Percentiles rank a stretch among this genome's conserved stretches.
These are phyloP conservation scores for Xestia c-nigrum DNA, from an alignment of 2,888 invertebrate genomes.

Conservation along the genomic window DNA sequence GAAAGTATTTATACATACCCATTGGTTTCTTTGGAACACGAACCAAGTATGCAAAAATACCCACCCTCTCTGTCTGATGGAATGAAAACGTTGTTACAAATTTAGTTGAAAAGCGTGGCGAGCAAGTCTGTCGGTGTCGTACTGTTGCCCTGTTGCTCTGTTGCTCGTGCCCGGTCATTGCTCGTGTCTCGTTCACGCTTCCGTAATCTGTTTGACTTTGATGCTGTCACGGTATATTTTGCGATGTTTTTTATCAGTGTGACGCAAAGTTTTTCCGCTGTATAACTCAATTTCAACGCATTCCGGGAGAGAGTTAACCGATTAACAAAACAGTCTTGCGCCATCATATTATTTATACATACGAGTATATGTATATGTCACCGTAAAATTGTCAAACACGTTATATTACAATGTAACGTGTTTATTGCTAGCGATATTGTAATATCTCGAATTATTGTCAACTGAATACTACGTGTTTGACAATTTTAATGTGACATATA, in stretches of 20 bases:
- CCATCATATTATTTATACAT: not conserved
- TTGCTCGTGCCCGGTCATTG: conserved; percentile 49
- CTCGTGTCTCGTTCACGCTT: conserved; percentile 42
- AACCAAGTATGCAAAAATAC: conserved; percentile 34
- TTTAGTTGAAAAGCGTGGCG: conserved; percentile 32
- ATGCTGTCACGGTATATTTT: conserved; percentile 54
- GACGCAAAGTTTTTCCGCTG: conserved; percentile 32
- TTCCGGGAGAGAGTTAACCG: conserved; percentile 24
- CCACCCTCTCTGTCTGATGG: conserved; percentile 32
- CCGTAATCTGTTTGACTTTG: conserved; percentile 52
- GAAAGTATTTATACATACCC: not conserved
- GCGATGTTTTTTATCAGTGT: conserved; percentile 50
- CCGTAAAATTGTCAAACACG: too few relatives aligned
- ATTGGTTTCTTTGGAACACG: conserved; percentile 10
- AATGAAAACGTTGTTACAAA: conserved; percentile 11
- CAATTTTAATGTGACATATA: too few relatives aligned
- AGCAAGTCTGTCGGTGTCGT: conserved; percentile 45
- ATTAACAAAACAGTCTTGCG: conserved; percentile 13
- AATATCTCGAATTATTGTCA: too few relatives aligned
- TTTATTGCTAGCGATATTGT: too few relatives aligned
- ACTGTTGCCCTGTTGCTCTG: conserved; percentile 33
- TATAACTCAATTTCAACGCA: conserved; percentile 29
- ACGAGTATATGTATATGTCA: too few relatives aligned
- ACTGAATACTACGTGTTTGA: too few relatives aligned
- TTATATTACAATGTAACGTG: too few relatives aligned